Base-by-base conservation (phyloP, 2,888 invertebrate species). In the Melinaea menophilus region DNA sequence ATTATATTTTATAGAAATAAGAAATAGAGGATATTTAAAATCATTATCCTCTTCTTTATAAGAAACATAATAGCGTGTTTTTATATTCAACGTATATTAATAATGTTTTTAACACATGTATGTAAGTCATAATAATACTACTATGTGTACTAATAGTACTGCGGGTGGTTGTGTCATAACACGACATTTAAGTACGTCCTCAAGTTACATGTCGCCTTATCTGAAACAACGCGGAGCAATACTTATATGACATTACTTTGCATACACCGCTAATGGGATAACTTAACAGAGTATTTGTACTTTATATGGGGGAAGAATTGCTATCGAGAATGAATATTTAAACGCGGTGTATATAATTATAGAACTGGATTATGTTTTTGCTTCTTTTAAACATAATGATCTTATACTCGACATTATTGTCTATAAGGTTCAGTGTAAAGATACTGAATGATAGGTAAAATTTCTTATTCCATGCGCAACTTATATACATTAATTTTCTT, bases 181-280 rank as follows among this genome's bases (percentile, higher is more conserved):
- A n/a, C 46, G 46, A 46, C 46, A 46, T 46, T 65, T 58, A 65
- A 35, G 61, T 64, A 65, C 61, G 64, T 61, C 58, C 61, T 41
- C 61, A 59, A 61, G 61, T 65, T 65, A 61, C 64, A 65, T 61
- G 64, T 65, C 61, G 58, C 34, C 64, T 65, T 65, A 65, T 65
- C 64, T 62, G 59, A 59, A 46, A 55, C 59, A 47, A 59, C 63
- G 61, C 58, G 61, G 61, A 58, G 64, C 61, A 55, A 62, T 65
- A 61, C 54, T 65, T 65, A 61, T 65, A 61, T 54, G 61, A 65
- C 55, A 56, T 59, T 64, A 61, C 46, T 65, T 65, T 59, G 61
- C 61, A 65, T 65, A 65, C 48, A 58, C 64, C 45, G 46, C 56
- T 64, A 58, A 64, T 58, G 51, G 58, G 55, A 59, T 48, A 64